Evolutionary conservation across 2,113 vertebrate genomes (phyloP), one percentile per base, ranked within the genome.

Genomic region (Rhinoptilus africanus): DNA sequence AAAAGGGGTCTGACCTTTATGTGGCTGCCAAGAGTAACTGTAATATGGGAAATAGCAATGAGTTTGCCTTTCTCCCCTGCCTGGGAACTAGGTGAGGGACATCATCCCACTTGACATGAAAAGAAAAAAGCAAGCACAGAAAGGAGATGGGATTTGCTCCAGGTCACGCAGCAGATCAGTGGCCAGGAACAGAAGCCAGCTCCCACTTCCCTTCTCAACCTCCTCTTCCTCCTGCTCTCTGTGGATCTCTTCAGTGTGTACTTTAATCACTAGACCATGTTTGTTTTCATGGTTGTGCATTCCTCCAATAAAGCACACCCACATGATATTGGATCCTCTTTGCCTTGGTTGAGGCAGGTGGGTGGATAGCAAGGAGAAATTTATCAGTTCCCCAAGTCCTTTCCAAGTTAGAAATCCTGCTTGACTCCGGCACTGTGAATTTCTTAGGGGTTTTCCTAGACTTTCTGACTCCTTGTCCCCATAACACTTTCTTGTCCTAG

Each of bases 121-220:
- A 94, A 74, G 80, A 34, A 81, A 73, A 88, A 34, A 51, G 56
- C 60, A 72, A 64, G 92, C 86, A 17, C 22, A 54, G 86, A 82
- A 48, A 88, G 81, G 86, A 72, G 91, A 72, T 92, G 94, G 96
- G 95, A 95, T 95, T 81, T 71, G 96, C 75, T 93, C 89, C 94
- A 96, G 91, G 94, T 91, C 95, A 92, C 84, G 54, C 17, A 69
- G 88, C 72, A 17, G 83, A 77, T 48, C 95, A 86, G 51, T 23
- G 93, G 96, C 89, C 91, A 89, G 96, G 95, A 95, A 95, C 92
- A 93, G 96, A n/a, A 96, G 86, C 94, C 91, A 94, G 95, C 92
- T 93, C 80, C 92, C 93, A 95, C 80, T 92, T 95, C 94, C 93
- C 94, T 96, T 96, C 95, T 88, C 96, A 97, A 94, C 63, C 81